Evolutionary conservation across 1,140 invertebrate genomes (phyloP).

Genomic region (Meloidogyne hapla): DNA sequence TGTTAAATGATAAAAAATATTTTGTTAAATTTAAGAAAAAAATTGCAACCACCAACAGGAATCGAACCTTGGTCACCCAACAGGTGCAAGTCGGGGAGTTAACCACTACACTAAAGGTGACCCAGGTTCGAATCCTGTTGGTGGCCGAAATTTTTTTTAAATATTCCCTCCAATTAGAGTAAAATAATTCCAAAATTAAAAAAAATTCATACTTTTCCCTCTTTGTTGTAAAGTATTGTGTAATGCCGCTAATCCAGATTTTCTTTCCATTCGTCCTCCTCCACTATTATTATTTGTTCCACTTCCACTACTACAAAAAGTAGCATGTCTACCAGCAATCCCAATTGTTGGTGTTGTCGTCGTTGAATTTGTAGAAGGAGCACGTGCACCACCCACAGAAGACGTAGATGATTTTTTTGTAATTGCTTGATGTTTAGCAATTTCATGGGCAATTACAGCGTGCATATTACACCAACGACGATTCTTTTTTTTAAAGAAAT

Average conservation of each 20-base stretch:
- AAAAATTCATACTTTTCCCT: background rate
- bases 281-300: background rate
- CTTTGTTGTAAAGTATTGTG: constrained; percentile 6
- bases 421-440: constrained; percentile 28
- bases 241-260: background rate
- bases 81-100: too few species aligned
- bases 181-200: too few species aligned
- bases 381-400: background rate
- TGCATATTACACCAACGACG: constrained; percentile 41
- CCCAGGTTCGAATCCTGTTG: too few species aligned
- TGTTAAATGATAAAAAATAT: background rate
- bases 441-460: constrained; percentile 30
- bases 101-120: too few species aligned
- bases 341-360: constrained; percentile 14
- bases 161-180: too few species aligned
- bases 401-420: background rate
- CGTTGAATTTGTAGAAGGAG: background rate
- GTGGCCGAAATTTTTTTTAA: too few species aligned
- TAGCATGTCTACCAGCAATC: constrained; percentile 15
- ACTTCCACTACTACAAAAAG: constrained; percentile 9
- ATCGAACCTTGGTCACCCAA: too few species aligned
- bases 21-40: too few species aligned
- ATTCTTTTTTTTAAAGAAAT: constrained; percentile 19
- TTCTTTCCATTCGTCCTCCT: constrained; percentile 6
- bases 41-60: too few species aligned